Conservation (phyloP, 2,888 invertebrate species). For the Ophioninae sp. region DNA sequence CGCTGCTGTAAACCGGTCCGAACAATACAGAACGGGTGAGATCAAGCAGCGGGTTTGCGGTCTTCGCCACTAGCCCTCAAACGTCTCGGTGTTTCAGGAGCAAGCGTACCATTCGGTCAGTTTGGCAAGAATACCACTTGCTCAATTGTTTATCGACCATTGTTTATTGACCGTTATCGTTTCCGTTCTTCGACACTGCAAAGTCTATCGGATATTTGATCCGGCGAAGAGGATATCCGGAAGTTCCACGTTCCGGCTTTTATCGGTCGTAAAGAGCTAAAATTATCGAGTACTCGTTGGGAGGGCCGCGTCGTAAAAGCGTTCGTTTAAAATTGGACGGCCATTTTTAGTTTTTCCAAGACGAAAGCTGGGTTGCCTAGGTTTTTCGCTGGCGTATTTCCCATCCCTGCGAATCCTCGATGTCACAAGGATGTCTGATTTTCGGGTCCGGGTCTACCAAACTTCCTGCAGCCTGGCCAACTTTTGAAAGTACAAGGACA, state of each 20-base stretch:
- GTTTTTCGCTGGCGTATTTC: neutral
- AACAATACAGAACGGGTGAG: too few relatives aligned
- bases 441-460: conserved; percentile 35
- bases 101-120: neutral
- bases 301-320: conserved; percentile 16
- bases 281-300: conserved; percentile 7
- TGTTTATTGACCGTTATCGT: conserved; percentile 33
- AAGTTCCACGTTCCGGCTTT: conserved; percentile 8
- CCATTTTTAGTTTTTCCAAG: neutral
- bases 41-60: too few relatives aligned
- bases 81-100: neutral
- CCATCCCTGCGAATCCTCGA: neutral
- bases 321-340: neutral
- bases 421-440: conserved; percentile 38
- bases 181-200: conserved; percentile 4
- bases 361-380: too few relatives aligned
- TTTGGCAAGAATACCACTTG: neutral
- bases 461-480: conserved; percentile 24
- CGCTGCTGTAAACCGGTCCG: neutral
- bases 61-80: neutral
- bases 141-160: neutral
- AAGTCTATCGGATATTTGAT: neutral
- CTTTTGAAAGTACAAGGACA: conserved; percentile 45
- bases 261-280: conserved; percentile 12
- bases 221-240: neutral